These are phyloP conservation scores for Pelmatolapia mariae DNA, from an alignment of 2,113 vertebrate species.

Conservation along the genomic window DNA sequence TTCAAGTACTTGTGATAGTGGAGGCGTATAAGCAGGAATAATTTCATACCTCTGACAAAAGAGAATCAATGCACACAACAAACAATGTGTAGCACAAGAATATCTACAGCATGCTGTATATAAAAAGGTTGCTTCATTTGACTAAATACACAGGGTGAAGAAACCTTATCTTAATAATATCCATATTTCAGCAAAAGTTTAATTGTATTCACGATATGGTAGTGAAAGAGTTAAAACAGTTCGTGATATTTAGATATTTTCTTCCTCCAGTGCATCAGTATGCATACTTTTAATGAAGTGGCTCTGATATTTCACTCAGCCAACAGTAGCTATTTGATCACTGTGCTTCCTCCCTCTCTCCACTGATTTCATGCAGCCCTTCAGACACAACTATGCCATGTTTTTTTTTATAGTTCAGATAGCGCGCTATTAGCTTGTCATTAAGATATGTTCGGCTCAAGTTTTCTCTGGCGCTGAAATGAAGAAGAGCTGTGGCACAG, in stretches of 20 bases:
- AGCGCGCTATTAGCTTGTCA: not conserved
- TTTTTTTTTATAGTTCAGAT: not conserved
- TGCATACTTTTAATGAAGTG: slow-evolving; percentile 24
- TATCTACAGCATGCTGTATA: not conserved
- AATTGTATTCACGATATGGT: not conserved
- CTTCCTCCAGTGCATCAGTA: not conserved
- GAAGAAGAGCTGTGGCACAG: not conserved
- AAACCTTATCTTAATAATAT: not conserved
- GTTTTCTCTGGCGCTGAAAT: not conserved
- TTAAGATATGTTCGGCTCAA: not conserved
- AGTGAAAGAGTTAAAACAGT: not conserved
- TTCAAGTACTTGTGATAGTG: not conserved
- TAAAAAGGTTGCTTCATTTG: not conserved
- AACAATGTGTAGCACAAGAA: not conserved
- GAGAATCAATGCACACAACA: not conserved
- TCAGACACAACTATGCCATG: not conserved
- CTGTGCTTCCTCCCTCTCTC: not conserved
- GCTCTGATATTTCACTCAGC: not conserved
- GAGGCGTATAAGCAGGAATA: not conserved
- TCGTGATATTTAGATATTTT: not conserved
- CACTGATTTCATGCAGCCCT: not conserved
- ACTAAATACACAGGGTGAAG: not conserved
- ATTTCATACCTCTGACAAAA: not conserved
- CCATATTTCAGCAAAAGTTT: not conserved
- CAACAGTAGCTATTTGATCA: slow-evolving; percentile 15